Evolutionary conservation across 2,888 invertebrate genomes (phyloP).

Genomic region (Acanthosoma haemorrhoidale): DNA sequence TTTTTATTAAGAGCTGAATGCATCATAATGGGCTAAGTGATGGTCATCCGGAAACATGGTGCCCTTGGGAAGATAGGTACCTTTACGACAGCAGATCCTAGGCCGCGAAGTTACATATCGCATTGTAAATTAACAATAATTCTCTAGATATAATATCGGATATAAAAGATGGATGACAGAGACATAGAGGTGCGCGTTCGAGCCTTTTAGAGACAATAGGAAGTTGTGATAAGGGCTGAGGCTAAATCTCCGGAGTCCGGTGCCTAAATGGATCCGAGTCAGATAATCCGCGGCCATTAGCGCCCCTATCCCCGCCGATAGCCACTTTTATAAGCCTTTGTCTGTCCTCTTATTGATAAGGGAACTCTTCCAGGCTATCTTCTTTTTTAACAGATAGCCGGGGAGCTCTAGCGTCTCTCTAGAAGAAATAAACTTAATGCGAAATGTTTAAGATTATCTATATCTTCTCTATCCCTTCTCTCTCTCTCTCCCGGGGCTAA

Average conservation of each 20-base stretch:
- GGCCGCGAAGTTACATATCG: too few relatives aligned
- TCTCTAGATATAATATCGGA: too few relatives aligned
- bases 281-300: background rate
- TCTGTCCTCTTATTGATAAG: conserved; percentile 8
- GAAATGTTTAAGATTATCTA: background rate
- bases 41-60: too few relatives aligned
- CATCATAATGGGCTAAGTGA: too few relatives aligned
- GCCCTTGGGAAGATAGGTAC: too few relatives aligned
- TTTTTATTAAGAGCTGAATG: too few relatives aligned
- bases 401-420: background rate
- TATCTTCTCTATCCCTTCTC: too few relatives aligned
- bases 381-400: conserved; percentile 7
- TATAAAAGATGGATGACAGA: background rate
- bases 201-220: conserved; percentile 12
- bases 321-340: conserved; percentile 8
- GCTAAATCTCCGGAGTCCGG: background rate
- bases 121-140: too few relatives aligned
- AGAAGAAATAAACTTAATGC: conserved; percentile 14
- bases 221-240: background rate
- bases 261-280: background rate
- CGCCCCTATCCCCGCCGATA: background rate
- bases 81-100: too few relatives aligned
- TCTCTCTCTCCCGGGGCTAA: background rate
- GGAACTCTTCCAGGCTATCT: background rate
- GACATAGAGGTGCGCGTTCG: background rate